Evolutionary conservation across 2,113 vertebrate genomes (phyloP), one percentile per base, ranked within the genome.

Genomic region (Opisthocomus hoazin): DNA sequence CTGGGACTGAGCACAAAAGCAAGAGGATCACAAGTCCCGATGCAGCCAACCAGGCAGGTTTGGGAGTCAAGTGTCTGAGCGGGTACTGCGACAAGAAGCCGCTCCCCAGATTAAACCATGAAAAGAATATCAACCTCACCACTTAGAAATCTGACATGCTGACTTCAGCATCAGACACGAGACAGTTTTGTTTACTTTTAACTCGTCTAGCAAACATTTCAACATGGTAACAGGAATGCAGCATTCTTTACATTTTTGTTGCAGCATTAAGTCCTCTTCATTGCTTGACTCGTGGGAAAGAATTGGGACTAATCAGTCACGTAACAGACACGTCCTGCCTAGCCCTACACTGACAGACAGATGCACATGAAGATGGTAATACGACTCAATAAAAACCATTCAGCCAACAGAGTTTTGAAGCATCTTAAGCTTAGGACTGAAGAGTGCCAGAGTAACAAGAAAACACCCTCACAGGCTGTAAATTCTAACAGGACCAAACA

Each of bases 61-160:
- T 2, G 11, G 39, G 51, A 87, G 41, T 76, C 61, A 54, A 69
- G 34, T 15, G 11, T 23, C 60, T 61, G 41, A 53, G 74, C 48
- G 57, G n/a, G 46, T 18, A 51, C 30, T 34, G 14, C 1, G 0
- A 80, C 0, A 0, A 90, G 34, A 46, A 60, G 41, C 15, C 2
- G 0, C 46, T 63, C 45, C 58, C 79, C 51, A 73, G 32, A 66
- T 69, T 37, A 81, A 93, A 36, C 23, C 46, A 65, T 5, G 9
- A 57, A 36, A 86, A 68, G 21, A 48, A 7, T 34, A 85, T 23
- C 39, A 83, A 1, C 21, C 19, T 51, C 7, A 60, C 15, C 1
- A 1, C 13, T 58, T 46, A 36, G 21, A 78, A 75, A 20, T 39
- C 36, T 30, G 64, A n/a, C 30, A 50, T 2, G 4, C 54, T 48